Base-by-base conservation (phyloP, 2,888 invertebrate genomes). In the Mechanitis mazaeus region DNA sequence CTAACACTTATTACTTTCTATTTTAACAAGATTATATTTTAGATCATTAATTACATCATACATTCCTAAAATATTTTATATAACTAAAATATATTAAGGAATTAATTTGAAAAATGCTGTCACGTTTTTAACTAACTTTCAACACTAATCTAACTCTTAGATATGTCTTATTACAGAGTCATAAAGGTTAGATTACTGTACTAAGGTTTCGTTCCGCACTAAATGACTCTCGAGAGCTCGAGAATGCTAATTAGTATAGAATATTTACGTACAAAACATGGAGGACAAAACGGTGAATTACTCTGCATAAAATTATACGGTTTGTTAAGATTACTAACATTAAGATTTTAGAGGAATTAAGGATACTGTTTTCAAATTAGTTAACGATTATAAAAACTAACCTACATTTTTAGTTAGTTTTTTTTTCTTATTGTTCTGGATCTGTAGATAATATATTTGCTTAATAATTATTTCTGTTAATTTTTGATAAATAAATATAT, bases 281-380 rank as follows among this genome's bases (percentile, higher is more conserved):
- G 59, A 55, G 58, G 63, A 63, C 63, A 63, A 63, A 63, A 63
- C 63, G 63, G 63, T 63, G 63, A 59, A 63, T 63, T 71, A 50
- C 50, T 9, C 42, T 42, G 42, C 42, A 42, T 42, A 42, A 5
- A 42, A 42, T 42, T 42, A 42, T 42, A 42, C 42, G 42, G 9
- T 42, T 42, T 42, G 11, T 42, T 42, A 3, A 38, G 38, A 38
- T 42, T 42, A 42, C 11, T 1, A 9, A 42, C 1, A 9, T 3
- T 1, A 42, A 9, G 11, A 42, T 9, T 3, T 42, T 35, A 35
- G 6, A 42, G 3, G 42, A 42, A 42, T 42, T 7, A 42, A 9
- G 42, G 9, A 42, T 42, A 3, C 35, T 35, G 35, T 35, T 20
- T 20, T 20, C 20, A 20, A 20, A 20, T 20, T 20, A 20, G 20